Evolutionary conservation across 2,113 vertebrate species (phyloP).

Genomic region (Tupaia chinensis): DNA sequence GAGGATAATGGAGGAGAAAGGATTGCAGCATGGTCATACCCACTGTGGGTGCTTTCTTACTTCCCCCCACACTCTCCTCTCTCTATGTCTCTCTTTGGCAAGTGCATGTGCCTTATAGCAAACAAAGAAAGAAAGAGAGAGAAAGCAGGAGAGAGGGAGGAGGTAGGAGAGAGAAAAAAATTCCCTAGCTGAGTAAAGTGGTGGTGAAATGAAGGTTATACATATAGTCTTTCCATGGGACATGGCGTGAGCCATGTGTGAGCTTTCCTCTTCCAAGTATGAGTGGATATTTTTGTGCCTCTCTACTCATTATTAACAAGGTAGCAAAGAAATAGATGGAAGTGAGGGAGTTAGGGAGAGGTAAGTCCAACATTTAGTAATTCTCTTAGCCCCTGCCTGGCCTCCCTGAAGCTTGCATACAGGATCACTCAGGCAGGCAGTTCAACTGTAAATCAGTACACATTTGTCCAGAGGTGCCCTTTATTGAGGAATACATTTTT

Average conservation of each 20-base stretch:
- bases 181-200: neutral
- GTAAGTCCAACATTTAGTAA: neutral
- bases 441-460: neutral
- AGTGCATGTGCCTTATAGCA: no score
- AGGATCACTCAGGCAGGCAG: neutral
- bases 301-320: neutral
- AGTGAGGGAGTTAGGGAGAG: neutral
- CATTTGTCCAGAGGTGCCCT: neutral
- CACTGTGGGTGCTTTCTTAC: no score
- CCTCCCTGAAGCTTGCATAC: neutral
- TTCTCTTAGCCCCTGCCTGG: neutral
- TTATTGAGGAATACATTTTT: constrained; percentile 56
- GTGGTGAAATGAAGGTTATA: neutral
- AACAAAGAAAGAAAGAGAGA: no score
- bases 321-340: neutral
- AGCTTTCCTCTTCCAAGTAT: constrained; percentile 16
- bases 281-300: neutral
- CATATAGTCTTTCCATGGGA: neutral
- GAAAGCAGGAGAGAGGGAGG: no score
- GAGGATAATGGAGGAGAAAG: no score
- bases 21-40: no score
- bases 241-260: neutral
- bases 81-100: no score
- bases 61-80: no score
- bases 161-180: neutral